Conservation (phyloP, 2,113 vertebrate genomes). For the Chamaea fasciata region DNA sequence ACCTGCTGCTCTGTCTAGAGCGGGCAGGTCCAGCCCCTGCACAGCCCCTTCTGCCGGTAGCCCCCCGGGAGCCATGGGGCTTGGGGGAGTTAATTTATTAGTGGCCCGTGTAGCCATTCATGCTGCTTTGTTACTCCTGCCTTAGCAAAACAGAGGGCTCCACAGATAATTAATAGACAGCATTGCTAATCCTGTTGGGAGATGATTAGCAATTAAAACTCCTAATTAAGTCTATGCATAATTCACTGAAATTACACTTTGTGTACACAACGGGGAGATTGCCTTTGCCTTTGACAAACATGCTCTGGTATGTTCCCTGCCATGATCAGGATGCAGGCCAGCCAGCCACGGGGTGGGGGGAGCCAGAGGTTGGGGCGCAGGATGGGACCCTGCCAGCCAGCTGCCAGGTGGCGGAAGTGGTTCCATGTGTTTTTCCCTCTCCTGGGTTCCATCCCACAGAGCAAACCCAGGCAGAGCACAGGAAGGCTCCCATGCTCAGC, state of each 20-base stretch:
- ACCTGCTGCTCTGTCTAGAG: not conserved
- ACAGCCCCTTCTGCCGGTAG: not conserved
- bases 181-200: conserved; percentile 73
- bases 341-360: accelerated
- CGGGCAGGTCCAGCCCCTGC: not conserved
- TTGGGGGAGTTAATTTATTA: conserved; percentile 62
- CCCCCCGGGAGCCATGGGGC: not conserved
- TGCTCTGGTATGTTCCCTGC: not conserved
- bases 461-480: not conserved
- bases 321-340: not conserved
- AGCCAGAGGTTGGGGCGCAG: not conserved
- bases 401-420: accelerated
- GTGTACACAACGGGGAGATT: conserved; percentile 69
- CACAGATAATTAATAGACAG: conserved; percentile 76
- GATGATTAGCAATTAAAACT: conserved; percentile 79
- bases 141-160: conserved; percentile 71
- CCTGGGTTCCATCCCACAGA: not conserved
- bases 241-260: conserved; percentile 74
- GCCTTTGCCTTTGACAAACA: conserved; percentile 55
- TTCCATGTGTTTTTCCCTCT: not conserved
- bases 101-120: conserved; percentile 26
- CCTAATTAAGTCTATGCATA: conserved; percentile 78
- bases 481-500: not conserved
- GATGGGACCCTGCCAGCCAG: not conserved
- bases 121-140: conserved; percentile 57